Evolutionary conservation across 2,113 vertebrate species (phyloP).

Genomic region (Galemys pyrenaicus): DNA sequence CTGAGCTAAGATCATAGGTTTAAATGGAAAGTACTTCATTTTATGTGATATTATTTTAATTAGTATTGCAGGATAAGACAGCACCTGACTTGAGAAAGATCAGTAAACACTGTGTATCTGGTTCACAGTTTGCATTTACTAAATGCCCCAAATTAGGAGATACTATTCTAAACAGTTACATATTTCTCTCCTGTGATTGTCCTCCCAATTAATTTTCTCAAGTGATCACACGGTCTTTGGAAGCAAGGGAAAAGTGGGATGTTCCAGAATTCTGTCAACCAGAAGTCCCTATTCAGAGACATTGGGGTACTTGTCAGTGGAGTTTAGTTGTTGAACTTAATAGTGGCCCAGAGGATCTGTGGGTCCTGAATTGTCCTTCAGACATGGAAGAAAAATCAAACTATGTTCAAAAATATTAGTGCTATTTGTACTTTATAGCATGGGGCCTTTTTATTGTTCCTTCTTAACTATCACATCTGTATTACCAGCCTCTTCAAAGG

Average conservation of each 20-base stretch:
- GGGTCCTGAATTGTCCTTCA: not conserved
- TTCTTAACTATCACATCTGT: not conserved
- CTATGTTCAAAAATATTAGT: not conserved
- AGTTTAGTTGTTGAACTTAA: not conserved
- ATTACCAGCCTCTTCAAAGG: not conserved
- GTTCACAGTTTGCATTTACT: not conserved
- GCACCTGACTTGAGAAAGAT: not conserved
- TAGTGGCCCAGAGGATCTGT: not conserved
- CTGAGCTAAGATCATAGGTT: not conserved
- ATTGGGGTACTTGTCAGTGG: not conserved
- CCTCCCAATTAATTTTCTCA: slow-evolving; percentile 13
- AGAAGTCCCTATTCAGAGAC: not conserved
- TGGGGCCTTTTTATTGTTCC: not conserved
- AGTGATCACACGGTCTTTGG: not conserved
- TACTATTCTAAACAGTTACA: not conserved
- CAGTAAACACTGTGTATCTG: not conserved
- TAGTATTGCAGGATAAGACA: not conserved
- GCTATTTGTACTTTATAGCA: not conserved
- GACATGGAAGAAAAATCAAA: slow-evolving; percentile 22
- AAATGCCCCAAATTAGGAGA: not conserved
- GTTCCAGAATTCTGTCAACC: not conserved
- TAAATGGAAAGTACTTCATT: not conserved
- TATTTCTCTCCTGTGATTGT: slow-evolving; percentile 27
- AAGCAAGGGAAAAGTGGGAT: not conserved
- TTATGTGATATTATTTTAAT: not conserved